Evolutionary conservation across 2,113 vertebrate species (phyloP), one percentile per base, ranked within the genome.

Genomic region (Heterotis niloticus): DNA sequence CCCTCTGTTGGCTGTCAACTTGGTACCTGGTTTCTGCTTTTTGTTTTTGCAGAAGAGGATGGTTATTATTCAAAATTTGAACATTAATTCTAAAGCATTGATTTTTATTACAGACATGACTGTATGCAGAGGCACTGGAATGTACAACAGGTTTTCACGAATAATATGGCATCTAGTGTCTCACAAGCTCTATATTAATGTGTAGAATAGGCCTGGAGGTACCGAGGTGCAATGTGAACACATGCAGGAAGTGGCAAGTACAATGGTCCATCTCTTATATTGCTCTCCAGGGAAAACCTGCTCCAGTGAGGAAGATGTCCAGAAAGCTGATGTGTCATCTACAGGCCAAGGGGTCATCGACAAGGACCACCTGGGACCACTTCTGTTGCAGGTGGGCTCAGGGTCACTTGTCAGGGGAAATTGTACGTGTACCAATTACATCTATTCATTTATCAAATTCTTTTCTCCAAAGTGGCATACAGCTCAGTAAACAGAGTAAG

Each of bases 321-420:
- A 99, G 91, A 98, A 99, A 91, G 96, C 98, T 26, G 98, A 99
- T 77, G 96, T 99, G 26, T 99, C 98, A 81, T 99, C 98, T 74
- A 99, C 97, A 26, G 96, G 98, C 85, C 97, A 98, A 84, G 96
- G 96, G 74, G 97, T 99, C 89, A 98, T 99, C 88, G 98, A 99
- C 89, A 99, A 99, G 86, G 98, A 99, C 90, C 96, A 98, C 62
- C 85, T 99, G 87, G 98, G 98, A 34, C 98, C 98, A 13, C 93
- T 99, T 79, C 90, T 99, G 81, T 89, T 99, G 78, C 96, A 99
- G 96, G 98, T 93, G 88, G 93, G 93, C 86, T 44, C 71, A 34
- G 64, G n/a, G 81, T 79, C 79, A n/a, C 29, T 73, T 26, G 54
- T 44, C 78, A 10, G 0, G 54, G 82, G 57, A 73, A 51, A 44